A percentile compares a stretch with the other conserved stretches of the same genome.
phyloP scores from a whole-genome alignment of 2,113 vertebrate species.

The Tricholaema leucomelas region DNA sequence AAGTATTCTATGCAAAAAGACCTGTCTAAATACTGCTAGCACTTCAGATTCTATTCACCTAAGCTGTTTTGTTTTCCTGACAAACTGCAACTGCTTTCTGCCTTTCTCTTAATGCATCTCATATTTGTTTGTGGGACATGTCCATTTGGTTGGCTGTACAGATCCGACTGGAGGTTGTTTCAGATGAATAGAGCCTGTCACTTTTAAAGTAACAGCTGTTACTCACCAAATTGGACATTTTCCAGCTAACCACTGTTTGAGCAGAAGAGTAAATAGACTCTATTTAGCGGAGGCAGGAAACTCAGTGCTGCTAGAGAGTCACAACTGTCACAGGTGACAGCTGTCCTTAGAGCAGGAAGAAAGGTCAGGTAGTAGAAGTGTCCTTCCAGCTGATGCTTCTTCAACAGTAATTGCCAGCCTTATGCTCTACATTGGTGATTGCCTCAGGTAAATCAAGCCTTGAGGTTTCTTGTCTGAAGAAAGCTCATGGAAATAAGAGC shows the following conservation, averaged over 20 bases:
- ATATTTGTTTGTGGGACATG: neutral
- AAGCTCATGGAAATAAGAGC: neutral
- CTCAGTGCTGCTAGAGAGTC: neutral
- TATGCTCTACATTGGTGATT: neutral
- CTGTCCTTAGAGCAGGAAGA: neutral
- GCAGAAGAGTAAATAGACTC: constrained; percentile 10
- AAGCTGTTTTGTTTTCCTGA: neutral
- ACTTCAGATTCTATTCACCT: neutral
- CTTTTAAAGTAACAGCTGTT: constrained; percentile 59
- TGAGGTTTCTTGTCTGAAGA: neutral
- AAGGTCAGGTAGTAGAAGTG: constrained; percentile 28
- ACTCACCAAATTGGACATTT: constrained; percentile 31
- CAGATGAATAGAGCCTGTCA: constrained; percentile 44
- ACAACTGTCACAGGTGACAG: constrained; percentile 19
- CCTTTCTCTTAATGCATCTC: neutral
- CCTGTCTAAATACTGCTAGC: neutral
- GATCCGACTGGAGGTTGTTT: neutral
- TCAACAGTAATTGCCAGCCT: constrained; percentile 8
- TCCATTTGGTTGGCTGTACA: neutral
- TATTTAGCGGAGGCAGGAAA: constrained; percentile 26
- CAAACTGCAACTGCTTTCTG: neutral
- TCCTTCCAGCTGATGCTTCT: constrained; percentile 9
- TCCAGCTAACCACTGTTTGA: constrained; percentile 34
- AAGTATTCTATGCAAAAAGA: neutral
- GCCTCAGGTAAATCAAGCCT: neutral